Percentiles rank a stretch among this genome's conserved stretches.
These are phyloP conservation scores for Pitangus sulphuratus DNA, from an alignment of 2,797 vertebrate species.

Conservation along the genomic window DNA sequence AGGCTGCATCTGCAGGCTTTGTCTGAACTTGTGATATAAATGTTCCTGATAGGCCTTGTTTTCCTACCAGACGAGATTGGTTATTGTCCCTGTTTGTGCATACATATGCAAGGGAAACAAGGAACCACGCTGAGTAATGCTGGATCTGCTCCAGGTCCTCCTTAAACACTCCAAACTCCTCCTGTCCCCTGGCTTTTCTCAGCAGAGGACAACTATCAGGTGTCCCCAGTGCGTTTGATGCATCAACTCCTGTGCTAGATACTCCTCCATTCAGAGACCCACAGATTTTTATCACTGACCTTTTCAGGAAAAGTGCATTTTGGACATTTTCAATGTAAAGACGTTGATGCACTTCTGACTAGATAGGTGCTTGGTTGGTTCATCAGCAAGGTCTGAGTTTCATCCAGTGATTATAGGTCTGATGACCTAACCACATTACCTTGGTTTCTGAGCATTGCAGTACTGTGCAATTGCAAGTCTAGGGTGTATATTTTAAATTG, in stretches of 20 bases:
- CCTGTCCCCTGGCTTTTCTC: neutral
- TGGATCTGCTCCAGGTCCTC: neutral
- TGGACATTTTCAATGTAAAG: neutral
- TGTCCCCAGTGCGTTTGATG: no score
- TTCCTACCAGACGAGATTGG: neutral
- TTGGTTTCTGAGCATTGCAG: neutral
- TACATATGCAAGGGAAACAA: neutral
- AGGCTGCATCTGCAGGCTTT: slow-evolving; percentile 5
- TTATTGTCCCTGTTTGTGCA: neutral
- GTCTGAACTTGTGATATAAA: neutral
- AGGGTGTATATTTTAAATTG: neutral
- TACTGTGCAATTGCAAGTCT: neutral
- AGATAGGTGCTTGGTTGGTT: neutral
- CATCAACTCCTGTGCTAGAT: accelerated
- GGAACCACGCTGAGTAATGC: neutral
- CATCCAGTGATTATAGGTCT: neutral
- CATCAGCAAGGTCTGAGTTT: neutral
- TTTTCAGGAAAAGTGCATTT: neutral
- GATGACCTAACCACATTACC: neutral
- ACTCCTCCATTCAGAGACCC: neutral
- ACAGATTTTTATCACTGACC: neutral
- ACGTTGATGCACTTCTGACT: neutral
- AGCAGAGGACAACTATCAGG: neutral
- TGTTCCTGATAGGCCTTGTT: neutral
- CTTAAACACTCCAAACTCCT: neutral